Evolutionary conservation across 2,888 invertebrate species (phyloP).

Genomic region (Selenia dentaria): DNA sequence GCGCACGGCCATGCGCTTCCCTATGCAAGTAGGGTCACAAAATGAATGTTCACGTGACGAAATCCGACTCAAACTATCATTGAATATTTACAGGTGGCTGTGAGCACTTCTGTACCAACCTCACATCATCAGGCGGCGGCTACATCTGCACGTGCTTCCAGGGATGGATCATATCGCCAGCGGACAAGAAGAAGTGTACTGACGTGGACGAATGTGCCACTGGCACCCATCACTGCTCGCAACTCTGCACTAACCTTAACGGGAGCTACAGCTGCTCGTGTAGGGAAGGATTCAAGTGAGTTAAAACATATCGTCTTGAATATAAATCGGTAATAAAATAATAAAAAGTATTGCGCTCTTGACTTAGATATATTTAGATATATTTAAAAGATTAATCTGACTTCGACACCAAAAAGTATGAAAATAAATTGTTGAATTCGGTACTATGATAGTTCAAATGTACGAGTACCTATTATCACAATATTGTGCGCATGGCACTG

Average conservation of each 20-base stretch:
- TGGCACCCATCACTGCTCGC: slow-evolving; percentile 95
- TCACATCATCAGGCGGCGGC: slow-evolving; percentile 85
- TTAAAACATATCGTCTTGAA: neutral
- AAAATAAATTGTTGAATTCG: too few species aligned
- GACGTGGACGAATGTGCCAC: slow-evolving; percentile 96
- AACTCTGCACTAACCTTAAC: slow-evolving; percentile 95
- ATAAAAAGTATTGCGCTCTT: too few species aligned
- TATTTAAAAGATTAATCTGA: too few species aligned
- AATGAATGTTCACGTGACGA: too few species aligned
- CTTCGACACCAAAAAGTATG: too few species aligned
- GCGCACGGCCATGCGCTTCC: too few species aligned
- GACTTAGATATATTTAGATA: too few species aligned
- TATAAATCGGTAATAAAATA: too few species aligned
- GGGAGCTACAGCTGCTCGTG: slow-evolving; percentile 97
- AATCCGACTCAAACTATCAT: neutral
- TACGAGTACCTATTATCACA: too few species aligned
- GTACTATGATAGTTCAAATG: too few species aligned
- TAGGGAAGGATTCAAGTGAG: slow-evolving; percentile 89
- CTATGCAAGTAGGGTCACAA: too few species aligned
- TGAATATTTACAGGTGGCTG: slow-evolving; percentile 89
- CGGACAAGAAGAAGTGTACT: slow-evolving; percentile 92
- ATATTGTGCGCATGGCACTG: too few species aligned
- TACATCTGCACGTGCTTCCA: slow-evolving; percentile 96
- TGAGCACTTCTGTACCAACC: slow-evolving; percentile 95
- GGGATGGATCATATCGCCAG: slow-evolving; percentile 92